These are phyloP conservation scores for Liasis olivaceus DNA, from an alignment of 2,797 vertebrate species.

Conservation along the genomic window DNA sequence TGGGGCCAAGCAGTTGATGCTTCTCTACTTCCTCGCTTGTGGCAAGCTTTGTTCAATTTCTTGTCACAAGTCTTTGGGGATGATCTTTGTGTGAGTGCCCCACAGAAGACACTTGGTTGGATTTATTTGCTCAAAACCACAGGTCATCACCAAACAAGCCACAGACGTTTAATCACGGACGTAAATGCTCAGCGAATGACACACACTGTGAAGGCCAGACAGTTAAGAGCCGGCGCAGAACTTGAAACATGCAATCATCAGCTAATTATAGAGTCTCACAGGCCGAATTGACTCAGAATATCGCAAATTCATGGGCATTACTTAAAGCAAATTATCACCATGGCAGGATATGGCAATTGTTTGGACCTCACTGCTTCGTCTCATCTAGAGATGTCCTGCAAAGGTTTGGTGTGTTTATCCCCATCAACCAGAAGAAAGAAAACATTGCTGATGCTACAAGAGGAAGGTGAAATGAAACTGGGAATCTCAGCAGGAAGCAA, in stretches of 20 bases:
- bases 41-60: background rate
- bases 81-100: background rate
- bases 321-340: background rate
- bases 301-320: background rate
- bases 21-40: background rate
- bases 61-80: background rate
- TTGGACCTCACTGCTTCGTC: background rate
- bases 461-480: background rate
- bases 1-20: background rate
- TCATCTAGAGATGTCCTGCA: background rate
- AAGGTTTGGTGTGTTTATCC: background rate
- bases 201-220: background rate
- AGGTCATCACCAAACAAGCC: background rate
- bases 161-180: background rate
- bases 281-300: background rate
- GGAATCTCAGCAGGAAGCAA: background rate
- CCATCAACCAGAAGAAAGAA: background rate
- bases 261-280: background rate
- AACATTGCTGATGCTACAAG: background rate
- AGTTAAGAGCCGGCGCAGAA: background rate
- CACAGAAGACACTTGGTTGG: background rate
- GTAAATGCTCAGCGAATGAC: background rate
- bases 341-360: background rate
- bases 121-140: slow-evolving; percentile 2
- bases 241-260: background rate